Evolutionary conservation across 1,140 invertebrate species (phyloP).

Genomic region (Meloidogyne hapla): DNA sequence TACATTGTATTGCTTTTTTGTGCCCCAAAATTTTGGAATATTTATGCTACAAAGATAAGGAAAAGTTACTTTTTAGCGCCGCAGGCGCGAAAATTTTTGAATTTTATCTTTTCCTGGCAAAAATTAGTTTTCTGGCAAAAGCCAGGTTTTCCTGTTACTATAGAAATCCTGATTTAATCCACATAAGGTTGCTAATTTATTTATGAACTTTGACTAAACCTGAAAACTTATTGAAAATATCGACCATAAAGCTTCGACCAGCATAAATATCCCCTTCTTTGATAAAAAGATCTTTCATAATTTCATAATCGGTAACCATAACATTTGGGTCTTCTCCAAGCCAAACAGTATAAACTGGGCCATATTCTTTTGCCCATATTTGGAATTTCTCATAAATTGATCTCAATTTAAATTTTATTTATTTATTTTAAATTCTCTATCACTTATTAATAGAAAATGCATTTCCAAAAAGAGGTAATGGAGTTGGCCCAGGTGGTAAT

Average conservation of each 20-base stretch:
- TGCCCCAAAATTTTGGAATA: too few relatives aligned
- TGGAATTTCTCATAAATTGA: conserved; percentile 10
- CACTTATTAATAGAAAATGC: background rate
- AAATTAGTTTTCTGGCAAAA: too few relatives aligned
- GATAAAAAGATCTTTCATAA: background rate
- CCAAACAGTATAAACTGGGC: conserved; percentile 8
- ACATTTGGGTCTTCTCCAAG: conserved; percentile 10
- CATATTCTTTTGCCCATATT: conserved; percentile 8
- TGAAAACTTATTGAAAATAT: background rate
- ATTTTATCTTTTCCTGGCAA: too few relatives aligned
- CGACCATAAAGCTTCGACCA: background rate
- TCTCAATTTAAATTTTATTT: background rate
- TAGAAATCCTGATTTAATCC: background rate
- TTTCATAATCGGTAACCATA: conserved; percentile 1
- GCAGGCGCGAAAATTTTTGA: too few relatives aligned
- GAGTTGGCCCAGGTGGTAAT: conserved; percentile 15
- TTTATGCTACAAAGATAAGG: too few relatives aligned
- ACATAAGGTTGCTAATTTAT: too few relatives aligned
- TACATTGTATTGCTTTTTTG: too few relatives aligned
- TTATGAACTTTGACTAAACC: too few relatives aligned
- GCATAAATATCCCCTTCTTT: conserved; percentile 2
- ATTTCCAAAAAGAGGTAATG: conserved; percentile 23
- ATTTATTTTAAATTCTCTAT: background rate
- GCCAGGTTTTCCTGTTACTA: background rate
- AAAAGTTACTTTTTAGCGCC: too few relatives aligned